Percentiles rank a stretch among this genome's conserved stretches.
Evolutionary conservation across 2,113 vertebrate species (phyloP).

Genomic region (Oncorhynchus nerka): DNA sequence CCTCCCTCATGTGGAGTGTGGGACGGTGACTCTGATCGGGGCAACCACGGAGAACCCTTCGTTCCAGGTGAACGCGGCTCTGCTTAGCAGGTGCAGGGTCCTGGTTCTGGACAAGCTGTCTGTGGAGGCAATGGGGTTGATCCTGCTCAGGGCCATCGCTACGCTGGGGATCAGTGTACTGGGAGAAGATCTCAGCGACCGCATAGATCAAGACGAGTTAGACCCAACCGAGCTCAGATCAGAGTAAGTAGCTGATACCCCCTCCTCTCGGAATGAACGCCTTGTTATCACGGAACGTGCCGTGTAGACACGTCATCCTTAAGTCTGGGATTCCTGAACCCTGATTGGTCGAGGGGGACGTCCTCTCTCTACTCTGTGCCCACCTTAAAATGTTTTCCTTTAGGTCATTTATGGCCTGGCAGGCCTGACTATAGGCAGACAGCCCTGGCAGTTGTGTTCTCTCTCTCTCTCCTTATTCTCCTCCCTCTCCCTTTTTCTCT

Average conservation of each 20-base stretch:
- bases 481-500: background rate
- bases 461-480: conserved; percentile 1
- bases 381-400: conserved; percentile 7
- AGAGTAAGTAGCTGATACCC: conserved; percentile 75
- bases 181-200: conserved; percentile 45
- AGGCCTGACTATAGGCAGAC: conserved; percentile 12
- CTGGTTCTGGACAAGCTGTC: conserved; percentile 90
- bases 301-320: conserved; percentile 51
- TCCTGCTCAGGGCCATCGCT: conserved; percentile 83
- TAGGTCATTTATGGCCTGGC: conserved; percentile 27
- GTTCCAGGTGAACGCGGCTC: conserved; percentile 92
- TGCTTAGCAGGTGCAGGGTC: conserved; percentile 93
- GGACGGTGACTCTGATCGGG: conserved; percentile 92
- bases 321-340: conserved; percentile 49
- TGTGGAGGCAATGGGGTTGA: conserved; percentile 85
- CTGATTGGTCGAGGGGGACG: conserved; percentile 22
- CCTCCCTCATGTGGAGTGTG: conserved; percentile 95
- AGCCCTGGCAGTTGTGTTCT: conserved; percentile 12
- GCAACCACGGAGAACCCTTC: conserved; percentile 98
- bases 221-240: conserved; percentile 46
- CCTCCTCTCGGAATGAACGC: conserved; percentile 23
- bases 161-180: conserved; percentile 83
- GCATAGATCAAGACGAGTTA: conserved; percentile 58
- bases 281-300: conserved; percentile 44
- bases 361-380: conserved; percentile 2